phyloP scores from a whole-genome alignment of 2,888 invertebrate genomes.

The Acronicta psi region DNA sequence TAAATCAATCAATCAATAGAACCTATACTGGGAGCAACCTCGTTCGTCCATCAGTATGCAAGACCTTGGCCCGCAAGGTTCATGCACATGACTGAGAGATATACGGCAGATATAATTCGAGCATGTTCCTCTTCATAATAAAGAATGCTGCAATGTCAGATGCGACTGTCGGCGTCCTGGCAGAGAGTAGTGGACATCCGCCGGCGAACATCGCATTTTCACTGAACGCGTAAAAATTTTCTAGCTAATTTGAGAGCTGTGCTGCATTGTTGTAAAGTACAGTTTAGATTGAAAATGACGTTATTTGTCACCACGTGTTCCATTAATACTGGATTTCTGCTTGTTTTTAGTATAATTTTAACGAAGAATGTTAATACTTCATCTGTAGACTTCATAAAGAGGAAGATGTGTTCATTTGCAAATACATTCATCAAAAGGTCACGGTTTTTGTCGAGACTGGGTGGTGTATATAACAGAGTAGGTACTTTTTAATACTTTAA shows the following conservation, averaged over 20 bases:
- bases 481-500: too few species aligned
- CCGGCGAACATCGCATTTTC: constrained; percentile 60
- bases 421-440: too few species aligned
- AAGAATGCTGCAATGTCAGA: constrained; percentile 68
- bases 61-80: constrained; percentile 74
- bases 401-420: too few species aligned
- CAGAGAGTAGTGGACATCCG: constrained; percentile 54
- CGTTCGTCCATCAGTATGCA: constrained; percentile 67
- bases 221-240: constrained; percentile 59
- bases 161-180: constrained; percentile 60
- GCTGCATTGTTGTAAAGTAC: constrained; percentile 41
- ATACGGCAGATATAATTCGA: constrained; percentile 69
- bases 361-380: constrained; percentile 1
- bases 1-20: constrained; percentile 58
- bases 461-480: too few species aligned
- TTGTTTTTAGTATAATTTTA: constrained; percentile 3
- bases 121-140: constrained; percentile 65
- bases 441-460: too few species aligned
- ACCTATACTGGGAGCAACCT: constrained; percentile 63
- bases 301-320: constrained; percentile 19
- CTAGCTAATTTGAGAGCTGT: constrained; percentile 56
- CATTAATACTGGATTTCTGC: constrained; percentile 13
- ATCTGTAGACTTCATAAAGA: background rate
- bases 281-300: constrained; percentile 10
- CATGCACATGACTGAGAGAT: constrained; percentile 67